These are phyloP conservation scores for Phasianus colchicus DNA, from an alignment of 2,113 vertebrate species.

Conservation along the genomic window DNA sequence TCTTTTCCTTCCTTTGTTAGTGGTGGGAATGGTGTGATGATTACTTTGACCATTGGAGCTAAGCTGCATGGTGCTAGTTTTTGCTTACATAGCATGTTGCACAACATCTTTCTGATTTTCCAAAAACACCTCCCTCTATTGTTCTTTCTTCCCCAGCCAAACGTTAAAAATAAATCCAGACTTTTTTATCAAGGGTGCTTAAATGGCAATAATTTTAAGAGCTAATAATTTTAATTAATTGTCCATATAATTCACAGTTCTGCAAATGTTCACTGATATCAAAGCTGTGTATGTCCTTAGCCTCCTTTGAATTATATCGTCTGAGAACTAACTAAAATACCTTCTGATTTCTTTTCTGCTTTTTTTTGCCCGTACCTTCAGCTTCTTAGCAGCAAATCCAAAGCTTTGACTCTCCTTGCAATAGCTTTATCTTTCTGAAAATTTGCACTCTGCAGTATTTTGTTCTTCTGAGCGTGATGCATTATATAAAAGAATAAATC, in stretches of 20 bases:
- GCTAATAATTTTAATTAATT: background rate
- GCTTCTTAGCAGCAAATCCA: conserved; percentile 62
- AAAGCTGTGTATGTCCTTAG: conserved; percentile 1
- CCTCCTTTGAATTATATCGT: conserved; percentile 30
- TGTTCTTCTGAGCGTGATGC: conserved; percentile 14
- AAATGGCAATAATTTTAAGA: conserved; percentile 7
- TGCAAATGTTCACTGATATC: conserved; percentile 5
- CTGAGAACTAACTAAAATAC: conserved; percentile 27
- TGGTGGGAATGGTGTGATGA: conserved; percentile 27
- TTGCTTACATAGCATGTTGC: conserved; percentile 48
- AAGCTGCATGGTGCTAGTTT: conserved; percentile 55
- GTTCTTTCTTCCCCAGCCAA: conserved; percentile 5
- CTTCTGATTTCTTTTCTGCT: conserved; percentile 38
- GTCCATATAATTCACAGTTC: background rate
- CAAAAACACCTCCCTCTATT: background rate
- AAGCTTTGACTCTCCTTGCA: conserved; percentile 46
- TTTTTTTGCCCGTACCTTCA: conserved; percentile 58
- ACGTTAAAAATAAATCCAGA: conserved; percentile 11
- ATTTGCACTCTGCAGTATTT: conserved; percentile 33
- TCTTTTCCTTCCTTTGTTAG: background rate
- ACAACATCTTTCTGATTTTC: conserved; percentile 19
- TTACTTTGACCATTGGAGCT: conserved; percentile 10
- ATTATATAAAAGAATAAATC: conserved; percentile 24
- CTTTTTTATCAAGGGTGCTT: background rate
- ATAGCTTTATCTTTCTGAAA: conserved; percentile 38